Base-by-base conservation (phyloP, 2,888 invertebrate genomes). In the Caradrina kadenii region DNA sequence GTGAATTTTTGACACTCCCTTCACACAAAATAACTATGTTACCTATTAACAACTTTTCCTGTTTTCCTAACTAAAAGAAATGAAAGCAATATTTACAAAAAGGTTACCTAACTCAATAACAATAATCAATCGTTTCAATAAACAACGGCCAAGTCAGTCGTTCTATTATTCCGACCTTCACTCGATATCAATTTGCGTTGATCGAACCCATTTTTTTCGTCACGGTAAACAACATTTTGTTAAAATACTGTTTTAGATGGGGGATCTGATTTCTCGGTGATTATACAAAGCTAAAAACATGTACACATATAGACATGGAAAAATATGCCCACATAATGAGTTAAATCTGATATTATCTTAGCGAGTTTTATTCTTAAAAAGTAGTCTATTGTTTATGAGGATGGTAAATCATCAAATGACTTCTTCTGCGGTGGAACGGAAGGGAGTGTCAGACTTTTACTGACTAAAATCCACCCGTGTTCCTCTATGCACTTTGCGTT, bases 101-200 rank as follows among this genome's bases (percentile, higher is more conserved):
- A 61, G 48, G 39, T 69, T 39, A 61, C 19, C 31, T 42, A 63
- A 62, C 31, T 63, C 26, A 42, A 70, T 72, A 54, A 53, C n/a
- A 73, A 65, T 3, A 26, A 56, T 19, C 55, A 65, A 74, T 52
- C 11, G 19, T 45, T 21, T 15, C 11, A 52, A 39, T 56, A 66
- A 26, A 76, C 49, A 39, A 61, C 26, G 15, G 52, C 53, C 61
- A 58, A 21, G 35, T 49, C 26, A n/a, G 21, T 26, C 53, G 6
- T 42, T 64, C 64, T 63, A 50, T 72, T 49, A 31, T 19, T 69
- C 55, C n/a, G 64, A 52, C 69, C 62, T 78, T 78, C 63, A 35
- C n/a, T 70, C 42, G 21, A 19, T 55, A 78, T 58, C 64, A 61
- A 69, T 60, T 62, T 55, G 48, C 61, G 54, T 72, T 54, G 31